These are phyloP conservation scores for Lagorchestes hirsutus DNA, from an alignment of 2,797 vertebrate species.

Conservation along the genomic window DNA sequence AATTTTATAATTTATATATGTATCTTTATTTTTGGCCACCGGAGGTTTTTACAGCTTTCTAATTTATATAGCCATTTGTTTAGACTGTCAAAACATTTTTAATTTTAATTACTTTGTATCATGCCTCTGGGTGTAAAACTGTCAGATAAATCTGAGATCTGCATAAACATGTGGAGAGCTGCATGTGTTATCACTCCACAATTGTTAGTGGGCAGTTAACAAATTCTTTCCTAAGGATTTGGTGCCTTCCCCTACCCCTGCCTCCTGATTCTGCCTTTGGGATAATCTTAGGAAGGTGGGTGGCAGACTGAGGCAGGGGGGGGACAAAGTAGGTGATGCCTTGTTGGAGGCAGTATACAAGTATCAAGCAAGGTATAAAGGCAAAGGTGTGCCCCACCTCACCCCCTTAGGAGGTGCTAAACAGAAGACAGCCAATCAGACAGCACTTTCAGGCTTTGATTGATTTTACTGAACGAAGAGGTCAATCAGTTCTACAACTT, in stretches of 20 bases:
- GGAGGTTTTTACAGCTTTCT: slow-evolving; percentile 83
- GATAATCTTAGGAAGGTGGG: neutral
- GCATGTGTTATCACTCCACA: slow-evolving; percentile 80
- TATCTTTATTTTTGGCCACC: slow-evolving; percentile 81
- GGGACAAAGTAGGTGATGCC: neutral
- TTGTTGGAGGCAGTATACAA: slow-evolving; percentile 8
- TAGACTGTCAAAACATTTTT: slow-evolving; percentile 86
- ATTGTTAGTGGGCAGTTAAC: slow-evolving; percentile 80
- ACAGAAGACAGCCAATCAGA: slow-evolving; percentile 11
- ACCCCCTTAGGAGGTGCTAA: neutral
- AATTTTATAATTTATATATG: slow-evolving; percentile 84
- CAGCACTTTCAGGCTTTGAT: neutral
- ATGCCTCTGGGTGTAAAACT: slow-evolving; percentile 84
- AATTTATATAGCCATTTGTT: slow-evolving; percentile 86
- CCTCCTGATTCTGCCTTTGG: neutral
- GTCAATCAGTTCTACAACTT: slow-evolving; percentile 7
- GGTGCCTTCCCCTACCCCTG: slow-evolving; percentile 6
- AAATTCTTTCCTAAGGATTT: slow-evolving; percentile 62
- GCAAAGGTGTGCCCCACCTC: neutral
- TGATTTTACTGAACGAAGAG: neutral
- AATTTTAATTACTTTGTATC: slow-evolving; percentile 86
- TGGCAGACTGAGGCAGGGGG: neutral
- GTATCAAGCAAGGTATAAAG: slow-evolving; percentile 45
- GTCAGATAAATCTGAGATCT: slow-evolving; percentile 85
- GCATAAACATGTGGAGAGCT: slow-evolving; percentile 81